Percentiles rank a stretch among this genome's conserved stretches.
These are phyloP conservation scores for Polia nebulosa DNA, from an alignment of 2,888 invertebrate species.

Conservation along the genomic window DNA sequence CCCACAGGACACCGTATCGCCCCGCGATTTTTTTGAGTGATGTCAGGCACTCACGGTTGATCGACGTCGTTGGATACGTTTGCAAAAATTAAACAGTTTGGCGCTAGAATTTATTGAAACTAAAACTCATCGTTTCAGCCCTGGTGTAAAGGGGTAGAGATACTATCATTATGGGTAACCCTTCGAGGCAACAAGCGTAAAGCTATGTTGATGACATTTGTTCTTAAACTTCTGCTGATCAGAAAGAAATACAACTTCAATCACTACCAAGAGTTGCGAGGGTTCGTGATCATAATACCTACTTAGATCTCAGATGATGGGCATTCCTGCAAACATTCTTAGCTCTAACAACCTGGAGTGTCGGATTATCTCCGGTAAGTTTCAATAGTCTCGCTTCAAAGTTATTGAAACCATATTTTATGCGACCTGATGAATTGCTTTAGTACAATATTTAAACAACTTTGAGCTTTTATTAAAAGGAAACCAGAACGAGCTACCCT, in stretches of 20 bases:
- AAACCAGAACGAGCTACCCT: background rate
- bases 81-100: too few species aligned
- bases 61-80: too few species aligned
- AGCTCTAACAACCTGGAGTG: background rate
- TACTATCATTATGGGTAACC: background rate
- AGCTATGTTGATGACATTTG: background rate
- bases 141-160: too few species aligned
- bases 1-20: too few species aligned
- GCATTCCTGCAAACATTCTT: constrained; percentile 5
- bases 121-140: too few species aligned
- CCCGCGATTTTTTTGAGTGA: too few species aligned
- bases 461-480: background rate
- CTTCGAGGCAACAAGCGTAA: background rate
- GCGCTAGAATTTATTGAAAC: too few species aligned
- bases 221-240: background rate
- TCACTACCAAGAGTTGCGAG: background rate
- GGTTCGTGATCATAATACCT: background rate
- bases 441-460: constrained; percentile 4
- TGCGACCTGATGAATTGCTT: constrained; percentile 4
- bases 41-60: too few species aligned
- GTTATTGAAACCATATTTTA: constrained; percentile 17
- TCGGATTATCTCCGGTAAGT: constrained; percentile 17
- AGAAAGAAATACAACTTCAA: background rate
- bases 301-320: background rate
- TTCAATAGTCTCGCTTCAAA: constrained; percentile 9